Evolutionary conservation across 2,888 invertebrate species (phyloP), one percentile per base, ranked within the genome.

Genomic region (Euplagia quadripunctaria): DNA sequence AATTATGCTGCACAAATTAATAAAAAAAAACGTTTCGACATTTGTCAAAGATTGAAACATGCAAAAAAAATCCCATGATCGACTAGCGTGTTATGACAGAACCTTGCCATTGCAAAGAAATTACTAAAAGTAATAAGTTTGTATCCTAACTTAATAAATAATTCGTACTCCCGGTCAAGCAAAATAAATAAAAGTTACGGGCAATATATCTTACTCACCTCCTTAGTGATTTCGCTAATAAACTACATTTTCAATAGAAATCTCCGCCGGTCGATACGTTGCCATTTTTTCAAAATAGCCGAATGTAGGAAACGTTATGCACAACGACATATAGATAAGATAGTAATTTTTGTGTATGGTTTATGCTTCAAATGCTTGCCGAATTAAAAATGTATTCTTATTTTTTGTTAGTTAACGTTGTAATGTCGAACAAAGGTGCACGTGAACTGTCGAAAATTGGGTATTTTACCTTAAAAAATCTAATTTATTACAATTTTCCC

Each of bases 1-100:
- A 55, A 64, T 64, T 55, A 64, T 51, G 71, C 67, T 55, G 68
- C 68, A 74, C 63, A 63, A 55, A 55, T 14, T 51, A n/a, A 65
- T 68, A 75, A 77, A 68, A 71, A 72, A 58, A 71, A 77, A 68
- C 55, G 55, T 71, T 65, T 71, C 73, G 76, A 71, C 73, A 73
- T 67, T 46, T 73, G 73, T 76, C 73, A 71, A 76, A 68, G 46
- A 70, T 67, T 72, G 74, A 58, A 72, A 67, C 67, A 67, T 43
- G 66, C 49, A 61, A 61, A 55, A 67, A 61, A 67, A 67, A 72
- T 16, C 55, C 55, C 8, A 55, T 55, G 8, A 55, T 16, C 55
- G 55, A 55, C 55, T 14, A 16, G 12, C 55, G 17, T 55, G 16
- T 55, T 55, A n/a, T n/a, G n/a, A n/a, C n/a, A n/a, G n/a, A n/a